Conservation (phyloP, 2,888 invertebrate species). For the Aromia moschata region DNA sequence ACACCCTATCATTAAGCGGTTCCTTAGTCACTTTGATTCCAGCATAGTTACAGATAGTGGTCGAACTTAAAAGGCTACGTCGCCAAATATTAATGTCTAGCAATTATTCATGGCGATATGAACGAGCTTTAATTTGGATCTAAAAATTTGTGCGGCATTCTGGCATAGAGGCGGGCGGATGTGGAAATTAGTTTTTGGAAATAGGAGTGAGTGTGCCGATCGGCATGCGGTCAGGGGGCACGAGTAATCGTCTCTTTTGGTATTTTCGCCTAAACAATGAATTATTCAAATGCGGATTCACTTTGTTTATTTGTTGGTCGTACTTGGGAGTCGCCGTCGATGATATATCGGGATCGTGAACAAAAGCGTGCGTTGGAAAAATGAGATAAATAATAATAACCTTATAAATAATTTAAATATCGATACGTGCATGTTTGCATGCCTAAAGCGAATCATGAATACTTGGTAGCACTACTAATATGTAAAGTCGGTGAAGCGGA, state of each 20-base stretch:
- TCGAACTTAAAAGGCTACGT: slow-evolving; percentile 29
- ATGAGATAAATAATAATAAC: slow-evolving; percentile 3
- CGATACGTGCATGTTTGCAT: not conserved
- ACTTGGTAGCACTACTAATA: too few relatives aligned
- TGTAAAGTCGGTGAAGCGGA: too few relatives aligned
- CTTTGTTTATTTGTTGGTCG: slow-evolving; percentile 12
- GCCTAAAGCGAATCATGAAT: not conserved
- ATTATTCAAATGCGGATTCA: slow-evolving; percentile 14
- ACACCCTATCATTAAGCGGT: slow-evolving; percentile 38
- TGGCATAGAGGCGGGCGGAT: slow-evolving; percentile 34
- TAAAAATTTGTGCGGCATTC: slow-evolving; percentile 9
- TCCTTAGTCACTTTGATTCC: slow-evolving; percentile 38
- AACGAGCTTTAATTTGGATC: slow-evolving; percentile 30
- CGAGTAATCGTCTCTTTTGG: not conserved
- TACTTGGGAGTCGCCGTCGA: not conserved
- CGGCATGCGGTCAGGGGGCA: not conserved
- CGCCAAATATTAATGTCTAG: slow-evolving; percentile 34
- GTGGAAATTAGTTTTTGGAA: slow-evolving; percentile 45
- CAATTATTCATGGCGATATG: slow-evolving; percentile 35
- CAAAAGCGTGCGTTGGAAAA: slow-evolving; percentile 12
- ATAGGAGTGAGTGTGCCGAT: slow-evolving; percentile 6
- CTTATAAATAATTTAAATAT: slow-evolving; percentile 7
- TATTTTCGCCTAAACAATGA: slow-evolving; percentile 18
- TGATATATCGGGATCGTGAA: slow-evolving; percentile 4
- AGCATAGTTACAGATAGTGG: slow-evolving; percentile 23